phyloP scores from a whole-genome alignment of 2,797 vertebrate genomes.

The Psittacula derbiana region DNA sequence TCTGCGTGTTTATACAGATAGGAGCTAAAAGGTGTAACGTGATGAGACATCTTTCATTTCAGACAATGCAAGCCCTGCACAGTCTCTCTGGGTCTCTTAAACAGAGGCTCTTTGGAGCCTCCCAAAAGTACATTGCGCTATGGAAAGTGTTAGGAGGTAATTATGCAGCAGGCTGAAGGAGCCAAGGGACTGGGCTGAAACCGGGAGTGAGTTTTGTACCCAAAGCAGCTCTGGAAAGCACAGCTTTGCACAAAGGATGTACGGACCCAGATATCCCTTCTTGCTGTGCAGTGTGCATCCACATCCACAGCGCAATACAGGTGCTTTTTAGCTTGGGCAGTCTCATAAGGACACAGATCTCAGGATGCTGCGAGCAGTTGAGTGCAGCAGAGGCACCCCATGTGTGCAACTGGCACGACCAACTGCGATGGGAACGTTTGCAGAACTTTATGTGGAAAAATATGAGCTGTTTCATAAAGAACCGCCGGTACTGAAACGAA shows the following conservation, averaged over 20 bases:
- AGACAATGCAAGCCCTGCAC: neutral
- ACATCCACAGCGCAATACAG: neutral
- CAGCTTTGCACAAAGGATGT: neutral
- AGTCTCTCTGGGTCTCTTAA: slow-evolving; percentile 16
- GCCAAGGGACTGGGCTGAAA: neutral
- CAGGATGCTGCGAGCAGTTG: neutral
- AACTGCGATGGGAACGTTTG: neutral
- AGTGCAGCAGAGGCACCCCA: neutral
- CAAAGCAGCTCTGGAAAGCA: neutral
- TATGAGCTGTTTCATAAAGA: neutral
- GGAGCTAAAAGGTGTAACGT: slow-evolving; percentile 33
- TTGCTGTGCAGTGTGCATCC: neutral
- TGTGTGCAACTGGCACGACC: neutral
- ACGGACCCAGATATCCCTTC: neutral
- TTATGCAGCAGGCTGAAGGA: neutral
- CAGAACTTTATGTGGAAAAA: neutral
- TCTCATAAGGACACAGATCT: neutral
- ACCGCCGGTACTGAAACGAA: neutral
- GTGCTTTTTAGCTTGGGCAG: neutral
- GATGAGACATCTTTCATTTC: slow-evolving; percentile 50
- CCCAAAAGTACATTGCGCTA: neutral
- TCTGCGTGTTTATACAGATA: slow-evolving; percentile 21
- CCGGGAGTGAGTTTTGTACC: neutral
- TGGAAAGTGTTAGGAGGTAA: slow-evolving; percentile 29
- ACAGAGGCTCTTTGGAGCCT: slow-evolving; percentile 17